Base-by-base conservation (phyloP, 2,888 invertebrate genomes). In the Agonopterix heracliana region DNA sequence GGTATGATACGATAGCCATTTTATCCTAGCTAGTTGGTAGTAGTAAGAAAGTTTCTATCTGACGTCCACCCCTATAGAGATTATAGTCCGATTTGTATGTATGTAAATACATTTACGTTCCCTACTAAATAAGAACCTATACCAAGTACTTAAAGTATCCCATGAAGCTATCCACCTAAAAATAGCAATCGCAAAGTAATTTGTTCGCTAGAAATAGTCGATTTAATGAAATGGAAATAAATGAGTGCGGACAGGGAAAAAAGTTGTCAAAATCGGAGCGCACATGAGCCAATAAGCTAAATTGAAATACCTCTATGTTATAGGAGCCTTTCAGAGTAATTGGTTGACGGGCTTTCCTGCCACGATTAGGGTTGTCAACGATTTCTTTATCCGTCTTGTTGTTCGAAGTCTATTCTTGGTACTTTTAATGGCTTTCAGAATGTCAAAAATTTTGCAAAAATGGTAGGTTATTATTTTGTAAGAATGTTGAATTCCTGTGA, bases 241-340 rank as follows among this genome's bases (percentile, higher is more conserved):
- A 73, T 74, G 68, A 71, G 68, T 64, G 67, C 67, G 78, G 74
- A 74, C 73, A 74, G 69, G 74, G 73, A 76, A 78, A 26, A 36
- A 79, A 76, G 77, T 81, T 80, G 82, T 80, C 81, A 82, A 82
- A 80, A 78, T 78, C 74, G 71, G 66, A 74, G 71, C 74, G 80
- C 80, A 81, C 80, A 81, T 78, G 80, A 75, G 78, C 81, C 84
- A 85, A 84, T 85, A 85, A 83, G 80, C 77, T 70, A 82, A 85
- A 85, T 84, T 83, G 84, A 78, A 83, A 83, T 81, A 77, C 76
- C 81, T 78, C 72, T 69, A 74, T 73, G 74, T 71, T 72, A 71
- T 70, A 67, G 68, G 74, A 78, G 76, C 81, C 81, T 83, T 80
- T 81, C 79, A 78, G 71, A 79, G 84, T 85, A 84, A 85, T 84